phyloP scores from a whole-genome alignment of 2,797 vertebrate species.

The Odontamblyopus lacepedii region DNA sequence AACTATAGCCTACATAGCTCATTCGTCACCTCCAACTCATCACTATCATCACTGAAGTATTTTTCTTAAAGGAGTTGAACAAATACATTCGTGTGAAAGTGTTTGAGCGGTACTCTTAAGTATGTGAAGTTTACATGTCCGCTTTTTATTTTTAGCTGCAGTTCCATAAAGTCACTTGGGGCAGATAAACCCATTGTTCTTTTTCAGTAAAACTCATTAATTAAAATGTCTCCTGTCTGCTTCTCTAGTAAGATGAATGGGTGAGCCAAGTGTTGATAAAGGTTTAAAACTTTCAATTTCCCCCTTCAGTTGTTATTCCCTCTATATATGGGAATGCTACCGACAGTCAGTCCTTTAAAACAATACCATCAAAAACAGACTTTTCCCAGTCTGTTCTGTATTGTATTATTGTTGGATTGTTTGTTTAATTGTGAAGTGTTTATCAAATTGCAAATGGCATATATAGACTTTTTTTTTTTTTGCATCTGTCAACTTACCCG shows the following conservation, averaged over 20 bases:
- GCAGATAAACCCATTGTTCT: slow-evolving; percentile 14
- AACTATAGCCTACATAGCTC: slow-evolving; percentile 14
- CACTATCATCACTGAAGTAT: slow-evolving; percentile 13
- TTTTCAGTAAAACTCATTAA: slow-evolving; percentile 1
- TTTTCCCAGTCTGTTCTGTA: too few species aligned
- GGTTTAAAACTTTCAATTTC: slow-evolving; percentile 20
- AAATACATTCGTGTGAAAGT: slow-evolving; percentile 50
- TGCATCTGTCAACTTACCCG: background rate
- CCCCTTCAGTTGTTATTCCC: background rate
- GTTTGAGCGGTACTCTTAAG: slow-evolving; percentile 13
- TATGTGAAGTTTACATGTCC: background rate
- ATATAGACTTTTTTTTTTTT: slow-evolving; percentile 2
- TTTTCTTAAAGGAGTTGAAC: slow-evolving; percentile 11
- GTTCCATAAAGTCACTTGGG: slow-evolving; percentile 12
- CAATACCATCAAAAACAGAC: too few species aligned
- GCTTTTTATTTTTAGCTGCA: background rate
- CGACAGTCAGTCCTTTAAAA: too few species aligned
- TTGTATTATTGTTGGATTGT: too few species aligned
- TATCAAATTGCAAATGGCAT: too few species aligned
- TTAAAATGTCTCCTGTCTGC: slow-evolving; percentile 10
- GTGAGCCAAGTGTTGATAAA: slow-evolving; percentile 18
- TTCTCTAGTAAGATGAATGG: slow-evolving; percentile 29
- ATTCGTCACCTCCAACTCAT: slow-evolving; percentile 1
- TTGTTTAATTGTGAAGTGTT: too few species aligned
- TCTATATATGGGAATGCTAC: background rate